These are phyloP conservation scores for Drosophila baimaii DNA, from an alignment of 1,140 invertebrate species.

Conservation along the genomic window DNA sequence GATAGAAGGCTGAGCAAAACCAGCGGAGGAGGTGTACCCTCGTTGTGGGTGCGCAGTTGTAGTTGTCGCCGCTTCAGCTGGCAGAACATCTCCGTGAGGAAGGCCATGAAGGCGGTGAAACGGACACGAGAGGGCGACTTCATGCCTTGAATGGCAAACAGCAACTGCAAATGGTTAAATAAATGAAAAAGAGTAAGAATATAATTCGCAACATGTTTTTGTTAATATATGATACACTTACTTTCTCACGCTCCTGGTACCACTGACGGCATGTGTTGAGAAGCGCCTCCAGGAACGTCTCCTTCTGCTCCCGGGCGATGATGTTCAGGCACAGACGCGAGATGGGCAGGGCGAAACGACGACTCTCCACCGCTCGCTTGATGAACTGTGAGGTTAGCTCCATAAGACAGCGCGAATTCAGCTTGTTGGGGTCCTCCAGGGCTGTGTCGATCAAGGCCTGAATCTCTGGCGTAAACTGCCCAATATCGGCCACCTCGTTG, in stretches of 20 bases:
- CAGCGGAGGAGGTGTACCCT: conserved; percentile 89
- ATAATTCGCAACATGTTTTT: no score
- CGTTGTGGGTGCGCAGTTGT: conserved; percentile 88
- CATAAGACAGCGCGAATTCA: conserved; percentile 92
- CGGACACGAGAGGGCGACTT: conserved; percentile 85
- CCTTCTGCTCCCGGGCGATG: conserved; percentile 93
- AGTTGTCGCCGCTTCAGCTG: conserved; percentile 91
- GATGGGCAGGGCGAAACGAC: conserved; percentile 90
- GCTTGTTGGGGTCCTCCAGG: conserved; percentile 91
- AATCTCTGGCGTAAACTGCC: conserved; percentile 89
- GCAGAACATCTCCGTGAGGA: conserved; percentile 94
- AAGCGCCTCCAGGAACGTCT: conserved; percentile 94
- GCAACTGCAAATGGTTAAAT: conserved; percentile 42
- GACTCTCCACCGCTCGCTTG: conserved; percentile 90
- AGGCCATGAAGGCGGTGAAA: conserved; percentile 93
- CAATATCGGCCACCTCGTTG: conserved; percentile 89
- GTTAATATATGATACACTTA: conserved; percentile 2
- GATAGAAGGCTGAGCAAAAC: conserved; percentile 91
- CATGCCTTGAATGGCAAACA: conserved; percentile 83
- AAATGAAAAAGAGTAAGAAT: neutral
- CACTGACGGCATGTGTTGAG: conserved; percentile 95
- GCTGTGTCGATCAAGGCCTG: conserved; percentile 89
- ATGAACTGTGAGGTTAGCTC: conserved; percentile 92
- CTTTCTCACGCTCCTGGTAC: conserved; percentile 93
- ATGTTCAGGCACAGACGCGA: conserved; percentile 93